Evolutionary conservation across 2,888 invertebrate genomes (phyloP).

Genomic region (Mesoligia furuncula): DNA sequence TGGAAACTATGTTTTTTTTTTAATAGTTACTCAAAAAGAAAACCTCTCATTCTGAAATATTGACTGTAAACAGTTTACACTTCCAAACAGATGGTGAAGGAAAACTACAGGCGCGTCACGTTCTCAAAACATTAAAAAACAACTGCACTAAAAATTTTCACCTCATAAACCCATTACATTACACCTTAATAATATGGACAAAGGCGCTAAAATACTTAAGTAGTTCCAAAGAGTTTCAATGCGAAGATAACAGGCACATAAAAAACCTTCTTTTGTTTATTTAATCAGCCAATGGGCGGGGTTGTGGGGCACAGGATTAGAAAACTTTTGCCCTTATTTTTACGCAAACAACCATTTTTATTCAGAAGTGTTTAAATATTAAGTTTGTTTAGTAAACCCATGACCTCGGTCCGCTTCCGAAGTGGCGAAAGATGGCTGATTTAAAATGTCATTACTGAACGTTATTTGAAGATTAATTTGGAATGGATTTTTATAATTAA

Average conservation of each 20-base stretch:
- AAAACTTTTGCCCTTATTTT: slow-evolving; percentile 76
- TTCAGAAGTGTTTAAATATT: slow-evolving; percentile 80
- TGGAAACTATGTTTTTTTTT: no score
- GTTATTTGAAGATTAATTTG: slow-evolving; percentile 32
- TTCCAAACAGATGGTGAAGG: background rate
- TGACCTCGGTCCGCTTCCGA: slow-evolving; percentile 60
- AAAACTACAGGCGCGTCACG: background rate
- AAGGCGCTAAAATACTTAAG: slow-evolving; percentile 51
- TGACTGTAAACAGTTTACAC: background rate
- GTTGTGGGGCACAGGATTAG: slow-evolving; percentile 74
- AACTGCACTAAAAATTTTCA: slow-evolving; percentile 1
- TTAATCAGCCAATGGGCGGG: slow-evolving; percentile 66
- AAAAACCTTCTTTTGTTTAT: slow-evolving; percentile 62
- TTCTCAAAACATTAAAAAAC: background rate
- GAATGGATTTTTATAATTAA: slow-evolving; percentile 7
- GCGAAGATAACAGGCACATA: slow-evolving; percentile 48
- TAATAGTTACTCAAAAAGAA: no score
- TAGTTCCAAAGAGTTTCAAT: slow-evolving; percentile 55
- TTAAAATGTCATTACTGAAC: slow-evolving; percentile 49
- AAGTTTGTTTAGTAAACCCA: slow-evolving; percentile 75
- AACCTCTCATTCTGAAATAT: no score
- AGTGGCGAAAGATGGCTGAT: slow-evolving; percentile 53
- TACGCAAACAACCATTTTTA: slow-evolving; percentile 57
- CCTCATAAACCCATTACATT: slow-evolving; percentile 27
- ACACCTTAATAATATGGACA: slow-evolving; percentile 35